A percentile compares a stretch with the other conserved stretches of the same genome.
phyloP scores from a whole-genome alignment of 2,888 invertebrate species.

The Hemistola chrysoprasaria region DNA sequence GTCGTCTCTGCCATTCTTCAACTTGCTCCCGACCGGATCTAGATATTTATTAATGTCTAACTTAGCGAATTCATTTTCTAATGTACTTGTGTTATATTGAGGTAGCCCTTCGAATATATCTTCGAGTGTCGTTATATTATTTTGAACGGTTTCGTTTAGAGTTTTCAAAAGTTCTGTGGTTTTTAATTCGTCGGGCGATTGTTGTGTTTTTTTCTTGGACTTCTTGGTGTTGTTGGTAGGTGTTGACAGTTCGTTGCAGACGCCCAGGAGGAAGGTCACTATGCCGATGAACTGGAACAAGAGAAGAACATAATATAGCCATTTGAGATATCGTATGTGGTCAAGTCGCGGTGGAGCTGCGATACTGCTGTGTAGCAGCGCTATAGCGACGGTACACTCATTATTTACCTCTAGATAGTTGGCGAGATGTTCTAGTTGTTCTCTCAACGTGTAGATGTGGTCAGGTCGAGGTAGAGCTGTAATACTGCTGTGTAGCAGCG shows the following conservation, averaged over 20 bases:
- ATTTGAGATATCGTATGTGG: too few relatives aligned
- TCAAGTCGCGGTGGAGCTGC: too few relatives aligned
- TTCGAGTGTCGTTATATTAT: slow-evolving; percentile 58
- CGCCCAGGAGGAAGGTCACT: slow-evolving; percentile 78
- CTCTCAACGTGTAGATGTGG: slow-evolving; percentile 9
- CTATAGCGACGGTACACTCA: too few relatives aligned
- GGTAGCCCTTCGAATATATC: slow-evolving; percentile 70
- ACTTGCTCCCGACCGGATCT: slow-evolving; percentile 65
- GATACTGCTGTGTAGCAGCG: too few relatives aligned
- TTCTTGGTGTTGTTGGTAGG: slow-evolving; percentile 78
- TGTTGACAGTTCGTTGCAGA: slow-evolving; percentile 76
- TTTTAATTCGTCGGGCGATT: slow-evolving; percentile 68
- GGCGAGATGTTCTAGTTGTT: slow-evolving; percentile 75
- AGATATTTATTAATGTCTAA: slow-evolving; percentile 58
- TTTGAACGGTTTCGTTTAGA: slow-evolving; percentile 58
- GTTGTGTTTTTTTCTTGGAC: slow-evolving; percentile 79
- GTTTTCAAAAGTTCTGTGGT: slow-evolving; percentile 53
- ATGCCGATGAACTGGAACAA: slow-evolving; percentile 80
- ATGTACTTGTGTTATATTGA: slow-evolving; percentile 44
- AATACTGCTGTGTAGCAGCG: slow-evolving; percentile 7
- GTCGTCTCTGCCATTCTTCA: slow-evolving; percentile 72
- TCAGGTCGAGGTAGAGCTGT: too few relatives aligned
- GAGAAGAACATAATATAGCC: too few relatives aligned
- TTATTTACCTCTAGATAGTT: slow-evolving; percentile 84
- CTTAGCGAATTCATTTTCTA: slow-evolving; percentile 62